These are phyloP conservation scores for Himalopsyche tibetana DNA, from an alignment of 2,888 invertebrate species.

Conservation along the genomic window DNA sequence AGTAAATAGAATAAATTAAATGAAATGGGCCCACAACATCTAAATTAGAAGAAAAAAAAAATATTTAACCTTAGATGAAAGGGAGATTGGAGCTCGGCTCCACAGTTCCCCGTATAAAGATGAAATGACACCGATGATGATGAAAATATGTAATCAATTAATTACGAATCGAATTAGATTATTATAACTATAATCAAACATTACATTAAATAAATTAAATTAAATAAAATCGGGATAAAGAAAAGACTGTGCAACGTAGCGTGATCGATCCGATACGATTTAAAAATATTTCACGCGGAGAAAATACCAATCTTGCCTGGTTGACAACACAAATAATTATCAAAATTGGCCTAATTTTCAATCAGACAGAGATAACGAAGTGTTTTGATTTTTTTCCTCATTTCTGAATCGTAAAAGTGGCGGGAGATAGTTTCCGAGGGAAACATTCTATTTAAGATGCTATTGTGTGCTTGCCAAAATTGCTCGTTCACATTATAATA, in stretches of 20 bases:
- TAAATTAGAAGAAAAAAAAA: no score
- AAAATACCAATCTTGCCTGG: not conserved
- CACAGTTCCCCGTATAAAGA: no score
- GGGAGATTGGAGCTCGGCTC: no score
- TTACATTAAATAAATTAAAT: no score
- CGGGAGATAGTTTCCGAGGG: not conserved
- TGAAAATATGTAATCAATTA: no score
- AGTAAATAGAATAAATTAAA: no score
- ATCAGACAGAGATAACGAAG: not conserved
- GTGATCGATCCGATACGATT: not conserved
- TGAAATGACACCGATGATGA: no score
- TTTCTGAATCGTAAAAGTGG: constrained; percentile 5
- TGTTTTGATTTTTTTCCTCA: not conserved
- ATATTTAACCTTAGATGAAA: no score
- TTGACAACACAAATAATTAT: constrained; percentile 21
- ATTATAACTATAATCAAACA: no score
- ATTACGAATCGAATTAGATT: no score
- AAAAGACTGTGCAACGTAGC: not conserved
- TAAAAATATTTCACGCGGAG: not conserved
- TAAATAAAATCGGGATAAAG: no score
- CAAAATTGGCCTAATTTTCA: constrained; percentile 12
- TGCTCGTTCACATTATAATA: not conserved
- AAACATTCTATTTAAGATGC: constrained; percentile 13
- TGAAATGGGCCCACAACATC: no score
- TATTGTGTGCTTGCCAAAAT: not conserved